Percentiles rank a stretch among this genome's conserved stretches.
Evolutionary conservation across 1,140 invertebrate genomes (phyloP).

Genomic region (Saccostrea echinata): DNA sequence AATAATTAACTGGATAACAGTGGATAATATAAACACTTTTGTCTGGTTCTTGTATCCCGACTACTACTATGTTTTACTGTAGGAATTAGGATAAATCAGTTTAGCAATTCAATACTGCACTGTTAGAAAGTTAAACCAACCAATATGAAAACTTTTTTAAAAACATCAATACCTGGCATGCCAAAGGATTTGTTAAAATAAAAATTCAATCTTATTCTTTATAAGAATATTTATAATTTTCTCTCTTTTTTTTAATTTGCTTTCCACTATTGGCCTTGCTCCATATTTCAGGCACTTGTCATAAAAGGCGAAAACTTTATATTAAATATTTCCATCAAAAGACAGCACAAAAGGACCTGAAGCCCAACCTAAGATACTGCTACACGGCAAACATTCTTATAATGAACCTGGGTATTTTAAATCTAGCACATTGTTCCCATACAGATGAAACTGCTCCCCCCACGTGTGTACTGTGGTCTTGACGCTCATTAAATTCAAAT

Average conservation of each 20-base stretch:
- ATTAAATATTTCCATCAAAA: slow-evolving; percentile 33
- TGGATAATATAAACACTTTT: too few species aligned
- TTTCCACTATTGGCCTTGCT: neutral
- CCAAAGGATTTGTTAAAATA: neutral
- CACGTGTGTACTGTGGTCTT: neutral
- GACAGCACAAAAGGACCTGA: neutral
- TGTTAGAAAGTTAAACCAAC: too few species aligned
- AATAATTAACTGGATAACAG: too few species aligned
- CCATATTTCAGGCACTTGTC: neutral
- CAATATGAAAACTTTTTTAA: neutral
- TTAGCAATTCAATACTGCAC: neutral
- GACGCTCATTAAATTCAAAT: slow-evolving; percentile 11
- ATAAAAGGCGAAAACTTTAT: neutral
- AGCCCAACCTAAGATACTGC: neutral
- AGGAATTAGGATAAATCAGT: too few species aligned
- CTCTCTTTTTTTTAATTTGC: neutral
- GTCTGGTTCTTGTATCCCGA: too few species aligned
- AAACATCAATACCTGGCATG: neutral
- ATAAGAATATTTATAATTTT: neutral
- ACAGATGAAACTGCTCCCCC: neutral
- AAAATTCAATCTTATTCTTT: neutral
- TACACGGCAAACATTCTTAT: slow-evolving; percentile 13
- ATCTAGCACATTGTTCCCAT: neutral
- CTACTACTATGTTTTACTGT: too few species aligned
- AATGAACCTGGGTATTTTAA: slow-evolving; percentile 15